Evolutionary conservation across 2,113 vertebrate genomes (phyloP), one percentile per base, ranked within the genome.

Genomic region (Hoplias malabaricus): DNA sequence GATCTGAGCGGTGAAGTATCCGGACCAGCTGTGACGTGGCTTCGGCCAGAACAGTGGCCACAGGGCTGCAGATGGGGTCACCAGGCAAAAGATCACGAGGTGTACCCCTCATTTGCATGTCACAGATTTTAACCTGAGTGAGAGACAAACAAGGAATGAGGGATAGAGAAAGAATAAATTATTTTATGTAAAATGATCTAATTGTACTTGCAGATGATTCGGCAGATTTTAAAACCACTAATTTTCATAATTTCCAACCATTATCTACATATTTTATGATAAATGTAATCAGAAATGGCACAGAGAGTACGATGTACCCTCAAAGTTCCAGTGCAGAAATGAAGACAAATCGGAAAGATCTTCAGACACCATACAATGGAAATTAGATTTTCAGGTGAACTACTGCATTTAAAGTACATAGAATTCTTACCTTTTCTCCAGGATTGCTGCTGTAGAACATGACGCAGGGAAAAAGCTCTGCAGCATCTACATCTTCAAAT

Each of bases 381-480:
- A n/a, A n/a, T n/a, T n/a, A n/a, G n/a, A 43, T 43, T 43, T 43
- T 2, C 42, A 43, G 13, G 42, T 43, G 42, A 3, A 29, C 10
- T 27, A 34, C 63, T 8, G 27, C 54, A 2, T 80, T 13, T 0
- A 11, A 43, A 73, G n/a, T n/a, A n/a, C 48, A 0, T 80, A 40
- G 0, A 75, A 9, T 3, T 63, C 65, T 23, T 82, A 93, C 93
- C 89, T 94, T 94, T 72, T 94, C 92, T 78, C 93, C 92, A 78
- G 93, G 93, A 82, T 94, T 94, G 75, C 93, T 94, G 87, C 93
- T 94, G 84, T 94, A 94, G 87, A 94, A 94, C 84, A 94, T 80
- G 31, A 94, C 92, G 83, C 93, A 94, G 0, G 93, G 93, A 71
- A 91, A 92, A 2, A 94, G 80, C 62, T 94, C 93, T 19, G 90